Base-by-base conservation (phyloP, 2,888 invertebrate genomes). In the Pristionchus maxplancki region DNA sequence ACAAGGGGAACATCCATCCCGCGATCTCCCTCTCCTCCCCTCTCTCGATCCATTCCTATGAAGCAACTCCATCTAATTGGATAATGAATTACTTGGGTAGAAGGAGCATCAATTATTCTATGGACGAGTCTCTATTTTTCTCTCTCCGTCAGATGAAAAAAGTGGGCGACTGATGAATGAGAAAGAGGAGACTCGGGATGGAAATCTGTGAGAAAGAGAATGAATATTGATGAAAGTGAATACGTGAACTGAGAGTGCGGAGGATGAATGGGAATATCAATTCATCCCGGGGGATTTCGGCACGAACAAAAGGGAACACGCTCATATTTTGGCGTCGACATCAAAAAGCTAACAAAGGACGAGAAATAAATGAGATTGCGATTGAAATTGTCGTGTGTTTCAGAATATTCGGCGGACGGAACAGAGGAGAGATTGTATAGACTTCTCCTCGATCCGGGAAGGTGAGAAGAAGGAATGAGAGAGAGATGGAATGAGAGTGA, bases 391-490 rank as follows among this genome's bases (percentile, higher is more conserved):
- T 17, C 31, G 50, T 82, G 4, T 9, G 8, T 92, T 91, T 67
- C 89, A 93, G 93, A 91, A 88, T 88, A 88, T 24, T 89, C 90
- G 50, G 94, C 93, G 20, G 93, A 93, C 87, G 91, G 92, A 40
- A 93, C 93, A 20, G 94, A 94, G 88, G 94, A 94, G 82, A 88
- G 89, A 17, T 89, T 94, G 58, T 94, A 94, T 87, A 90, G 92
- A 74, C 91, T 91, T 24, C 90, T 94, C 13, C 89, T 94, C 5
- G 91, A 94, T 71, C 92, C 93, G n/a, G 85, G 81, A 24, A 71
- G 88, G 62, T 78, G n/a, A 78, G 78, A 28, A 15, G 44, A 44
- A 44, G 44, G 44, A 44, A n/a, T n/a, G n/a, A 44, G 34, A 58
- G 20, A 0, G 4, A 83, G 50, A 34, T 71, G 37, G 37, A 13